Conservation (phyloP, 2,888 invertebrate genomes). For the Stegophylla sp. region DNA sequence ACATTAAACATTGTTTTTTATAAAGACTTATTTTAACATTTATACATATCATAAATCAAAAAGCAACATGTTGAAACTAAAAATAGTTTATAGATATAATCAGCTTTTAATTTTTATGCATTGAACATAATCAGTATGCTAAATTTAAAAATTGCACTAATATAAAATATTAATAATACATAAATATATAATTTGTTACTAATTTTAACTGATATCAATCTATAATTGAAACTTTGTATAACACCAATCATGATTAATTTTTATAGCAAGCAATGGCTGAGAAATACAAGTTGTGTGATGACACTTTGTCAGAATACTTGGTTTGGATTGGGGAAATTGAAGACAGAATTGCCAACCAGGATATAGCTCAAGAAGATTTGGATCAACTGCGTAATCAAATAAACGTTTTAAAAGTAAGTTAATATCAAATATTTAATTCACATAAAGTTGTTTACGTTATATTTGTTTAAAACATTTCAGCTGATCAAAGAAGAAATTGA, state of each 20-base stretch:
- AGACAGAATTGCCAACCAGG: constrained; percentile 82
- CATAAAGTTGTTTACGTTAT: constrained; percentile 38
- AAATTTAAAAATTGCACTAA: constrained; percentile 64
- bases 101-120: constrained; percentile 45
- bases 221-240: constrained; percentile 17
- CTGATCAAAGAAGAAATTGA: constrained; percentile 90
- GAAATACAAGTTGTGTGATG: constrained; percentile 89
- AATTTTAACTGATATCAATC: background rate
- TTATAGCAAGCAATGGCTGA: constrained; percentile 93
- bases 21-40: constrained; percentile 35
- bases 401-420: constrained; percentile 79
- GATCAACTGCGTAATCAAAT: constrained; percentile 89
- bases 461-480: constrained; percentile 66
- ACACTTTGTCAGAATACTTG: constrained; percentile 81
- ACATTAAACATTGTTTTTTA: constrained; percentile 4
- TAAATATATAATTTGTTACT: no score
- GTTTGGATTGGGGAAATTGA: constrained; percentile 88
- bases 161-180: constrained; percentile 33
- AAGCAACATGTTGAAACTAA: constrained; percentile 39
- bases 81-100: constrained; percentile 25
- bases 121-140: constrained; percentile 64
- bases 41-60: background rate
- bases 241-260: constrained; percentile 62
- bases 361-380: constrained; percentile 83
- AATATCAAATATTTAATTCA: constrained; percentile 5